These are phyloP conservation scores for Apogon hyalosoma DNA, from an alignment of 2,797 vertebrate genomes.

Conservation along the genomic window DNA sequence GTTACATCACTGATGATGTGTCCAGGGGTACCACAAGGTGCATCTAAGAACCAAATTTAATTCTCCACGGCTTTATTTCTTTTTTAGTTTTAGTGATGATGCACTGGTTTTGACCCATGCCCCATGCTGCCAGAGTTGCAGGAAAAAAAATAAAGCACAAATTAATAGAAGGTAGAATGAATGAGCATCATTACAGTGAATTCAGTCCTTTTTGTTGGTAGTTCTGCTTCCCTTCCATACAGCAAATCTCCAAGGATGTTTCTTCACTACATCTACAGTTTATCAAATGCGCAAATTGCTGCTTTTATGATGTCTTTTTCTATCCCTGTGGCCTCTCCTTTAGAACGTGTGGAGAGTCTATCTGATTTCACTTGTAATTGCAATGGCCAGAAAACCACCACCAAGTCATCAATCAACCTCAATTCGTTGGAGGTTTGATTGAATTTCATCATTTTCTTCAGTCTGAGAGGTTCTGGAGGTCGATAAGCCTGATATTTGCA, in stretches of 20 bases:
- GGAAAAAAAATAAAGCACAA: background rate
- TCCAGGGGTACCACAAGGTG: too few relatives aligned
- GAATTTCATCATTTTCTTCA: conserved; percentile 70
- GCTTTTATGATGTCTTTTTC: conserved; percentile 45
- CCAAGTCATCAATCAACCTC: conserved; percentile 75
- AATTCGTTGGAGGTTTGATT: conserved; percentile 69
- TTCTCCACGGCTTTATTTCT: too few relatives aligned
- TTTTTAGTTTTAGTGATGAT: too few relatives aligned
- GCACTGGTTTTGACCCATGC: too few relatives aligned
- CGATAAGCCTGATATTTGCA: conserved; percentile 54
- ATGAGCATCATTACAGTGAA: conserved; percentile 1
- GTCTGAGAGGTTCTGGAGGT: conserved; percentile 60
- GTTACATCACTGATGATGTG: too few relatives aligned
- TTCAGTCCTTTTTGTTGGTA: conserved; percentile 36
- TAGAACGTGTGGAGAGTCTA: conserved; percentile 50
- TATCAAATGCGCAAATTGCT: conserved; percentile 62
- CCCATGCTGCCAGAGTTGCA: too few relatives aligned
- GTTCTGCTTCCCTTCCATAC: conserved; percentile 51
- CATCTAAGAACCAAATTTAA: too few relatives aligned
- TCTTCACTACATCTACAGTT: conserved; percentile 56
- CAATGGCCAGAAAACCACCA: conserved; percentile 69
- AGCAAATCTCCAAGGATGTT: conserved; percentile 27
- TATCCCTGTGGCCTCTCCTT: conserved; percentile 37
- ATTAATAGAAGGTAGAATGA: conserved; percentile 13
- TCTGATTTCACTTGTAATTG: conserved; percentile 78